Conservation (phyloP, 1,140 invertebrate species). For the Leptinotarsa lineolata region DNA sequence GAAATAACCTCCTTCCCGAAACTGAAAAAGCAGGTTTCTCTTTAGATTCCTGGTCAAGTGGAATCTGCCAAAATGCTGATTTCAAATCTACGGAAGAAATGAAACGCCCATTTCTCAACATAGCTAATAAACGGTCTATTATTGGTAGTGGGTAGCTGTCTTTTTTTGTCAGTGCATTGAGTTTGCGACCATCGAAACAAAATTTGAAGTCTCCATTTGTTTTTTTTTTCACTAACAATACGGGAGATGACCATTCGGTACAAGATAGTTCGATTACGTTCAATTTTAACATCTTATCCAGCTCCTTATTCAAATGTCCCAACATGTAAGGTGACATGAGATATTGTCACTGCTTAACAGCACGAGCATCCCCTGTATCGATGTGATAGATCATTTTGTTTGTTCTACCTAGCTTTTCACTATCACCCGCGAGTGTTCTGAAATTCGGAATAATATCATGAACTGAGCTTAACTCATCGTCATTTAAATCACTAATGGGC, state of each 20-base stretch:
- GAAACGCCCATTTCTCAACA: conserved; percentile 43
- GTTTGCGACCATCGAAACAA: conserved; percentile 48
- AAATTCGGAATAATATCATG: background rate
- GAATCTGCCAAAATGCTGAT: conserved; percentile 12
- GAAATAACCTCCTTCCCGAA: conserved; percentile 40
- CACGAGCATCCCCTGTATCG: conserved; percentile 12
- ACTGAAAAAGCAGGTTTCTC: conserved; percentile 55
- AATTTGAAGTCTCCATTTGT: conserved; percentile 37
- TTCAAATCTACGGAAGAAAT: conserved; percentile 46
- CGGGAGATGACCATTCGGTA: conserved; percentile 27
- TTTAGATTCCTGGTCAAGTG: conserved; percentile 28
- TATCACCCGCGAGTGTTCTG: background rate
- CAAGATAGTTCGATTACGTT: conserved; percentile 33
- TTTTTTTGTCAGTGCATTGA: conserved; percentile 45
- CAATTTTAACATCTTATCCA: conserved; percentile 29
- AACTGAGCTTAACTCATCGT: background rate
- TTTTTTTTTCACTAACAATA: conserved; percentile 34
- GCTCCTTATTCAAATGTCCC: conserved; percentile 27
- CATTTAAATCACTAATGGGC: background rate
- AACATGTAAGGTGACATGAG: conserved; percentile 27
- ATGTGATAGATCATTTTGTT: conserved; percentile 20
- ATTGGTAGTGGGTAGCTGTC: conserved; percentile 41
- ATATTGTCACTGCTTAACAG: conserved; percentile 28
- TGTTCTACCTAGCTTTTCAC: conserved; percentile 16
- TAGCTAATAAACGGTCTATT: conserved; percentile 45